Conservation (phyloP, 2,113 vertebrate genomes). For the Chunga burmeisteri region DNA sequence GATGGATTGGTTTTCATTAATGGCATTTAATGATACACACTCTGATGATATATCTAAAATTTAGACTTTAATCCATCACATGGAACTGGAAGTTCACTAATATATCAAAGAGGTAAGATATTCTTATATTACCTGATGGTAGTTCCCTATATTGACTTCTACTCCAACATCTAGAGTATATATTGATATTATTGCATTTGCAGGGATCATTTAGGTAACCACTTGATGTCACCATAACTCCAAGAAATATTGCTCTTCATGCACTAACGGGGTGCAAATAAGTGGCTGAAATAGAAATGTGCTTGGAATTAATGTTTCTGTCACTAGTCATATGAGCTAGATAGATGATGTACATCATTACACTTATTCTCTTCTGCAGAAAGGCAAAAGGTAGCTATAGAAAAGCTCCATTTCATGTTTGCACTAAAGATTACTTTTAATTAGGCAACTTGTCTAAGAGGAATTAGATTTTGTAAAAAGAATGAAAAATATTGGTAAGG, state of each 20-base stretch:
- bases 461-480: not conserved
- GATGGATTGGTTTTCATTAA: not conserved
- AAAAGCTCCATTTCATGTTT: not conserved
- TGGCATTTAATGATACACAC: not conserved
- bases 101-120: not conserved
- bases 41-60: not conserved
- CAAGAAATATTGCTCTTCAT: not conserved
- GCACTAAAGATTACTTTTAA: not conserved
- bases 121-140: not conserved
- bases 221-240: slow-evolving; percentile 36
- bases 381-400: not conserved
- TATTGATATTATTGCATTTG: not conserved
- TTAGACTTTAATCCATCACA: not conserved
- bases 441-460: not conserved
- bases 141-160: not conserved
- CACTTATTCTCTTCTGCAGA: not conserved
- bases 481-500: not conserved
- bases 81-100: not conserved
- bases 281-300: not conserved
- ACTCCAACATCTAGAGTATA: not conserved
- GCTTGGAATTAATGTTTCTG: not conserved
- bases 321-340: not conserved
- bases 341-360: not conserved
- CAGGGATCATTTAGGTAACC: not conserved
- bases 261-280: slow-evolving; percentile 17